Conservation (phyloP, 92 coral and sea anemone species). For the Epizoanthus stellaris region DNA sequence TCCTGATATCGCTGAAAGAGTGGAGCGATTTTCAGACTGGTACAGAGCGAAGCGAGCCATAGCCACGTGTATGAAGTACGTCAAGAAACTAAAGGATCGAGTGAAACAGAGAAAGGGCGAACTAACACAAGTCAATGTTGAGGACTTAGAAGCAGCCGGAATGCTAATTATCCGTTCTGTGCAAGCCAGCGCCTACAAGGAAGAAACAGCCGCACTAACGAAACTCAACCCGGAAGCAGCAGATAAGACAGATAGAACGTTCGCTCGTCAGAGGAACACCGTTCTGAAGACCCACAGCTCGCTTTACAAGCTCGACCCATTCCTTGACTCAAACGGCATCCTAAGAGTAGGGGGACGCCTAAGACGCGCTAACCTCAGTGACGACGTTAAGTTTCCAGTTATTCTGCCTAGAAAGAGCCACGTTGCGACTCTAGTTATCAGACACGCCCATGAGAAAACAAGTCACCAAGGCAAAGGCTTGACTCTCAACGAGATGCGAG, state of each 20-base stretch:
- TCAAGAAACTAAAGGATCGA: conserved; percentile 35
- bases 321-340: conserved; percentile 44
- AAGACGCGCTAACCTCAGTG: conserved; percentile 34
- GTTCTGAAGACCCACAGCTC: conserved; percentile 35
- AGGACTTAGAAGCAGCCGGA: conserved; percentile 33
- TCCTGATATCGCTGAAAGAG: conserved; percentile 33
- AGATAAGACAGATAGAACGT: not conserved
- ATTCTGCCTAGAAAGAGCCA: conserved; percentile 56
- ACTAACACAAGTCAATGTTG: conserved; percentile 9
- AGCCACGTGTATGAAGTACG: conserved; percentile 44
- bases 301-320: conserved; percentile 57
- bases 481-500: conserved; percentile 52
- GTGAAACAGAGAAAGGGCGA: not conserved
- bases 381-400: conserved; percentile 46
- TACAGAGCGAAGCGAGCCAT: conserved; percentile 60
- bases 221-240: not conserved
- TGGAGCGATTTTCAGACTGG: conserved; percentile 64
- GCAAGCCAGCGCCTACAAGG: conserved; percentile 28
- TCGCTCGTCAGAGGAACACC: not conserved
- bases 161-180: conserved; percentile 27
- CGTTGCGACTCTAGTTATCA: conserved; percentile 43
- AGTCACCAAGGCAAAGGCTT: conserved; percentile 67
- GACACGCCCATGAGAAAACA: conserved; percentile 43
- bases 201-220: conserved; percentile 24
- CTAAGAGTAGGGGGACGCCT: conserved; percentile 73